Evolutionary conservation across 2,797 vertebrate species (phyloP).

Genomic region (Acestrorhynchus altus): DNA sequence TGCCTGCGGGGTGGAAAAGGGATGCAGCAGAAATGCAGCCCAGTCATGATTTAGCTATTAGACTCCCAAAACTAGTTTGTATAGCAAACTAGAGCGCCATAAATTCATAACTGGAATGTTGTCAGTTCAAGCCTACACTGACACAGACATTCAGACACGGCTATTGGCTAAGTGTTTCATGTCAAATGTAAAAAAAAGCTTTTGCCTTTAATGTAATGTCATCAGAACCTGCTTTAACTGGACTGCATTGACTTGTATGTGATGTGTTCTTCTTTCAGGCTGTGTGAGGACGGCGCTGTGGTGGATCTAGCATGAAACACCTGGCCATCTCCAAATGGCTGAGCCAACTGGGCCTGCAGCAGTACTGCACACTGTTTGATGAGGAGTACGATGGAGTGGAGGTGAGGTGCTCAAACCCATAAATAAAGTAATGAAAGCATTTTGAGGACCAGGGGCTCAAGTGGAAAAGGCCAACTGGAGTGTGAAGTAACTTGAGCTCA

Average conservation of each 20-base stretch:
- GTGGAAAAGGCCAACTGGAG: no score
- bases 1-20: slow-evolving; percentile 18
- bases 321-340: slow-evolving; percentile 82
- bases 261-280: background rate
- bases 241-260: background rate
- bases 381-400: slow-evolving; percentile 80
- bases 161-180: no score
- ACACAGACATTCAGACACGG: background rate
- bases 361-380: slow-evolving; percentile 78
- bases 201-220: no score
- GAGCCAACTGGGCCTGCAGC: slow-evolving; percentile 79
- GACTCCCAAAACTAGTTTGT: slow-evolving; percentile 41
- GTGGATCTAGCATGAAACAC: slow-evolving; percentile 75
- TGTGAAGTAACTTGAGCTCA: no score
- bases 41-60: slow-evolving; percentile 36
- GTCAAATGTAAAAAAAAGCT: no score
- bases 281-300: slow-evolving; percentile 5
- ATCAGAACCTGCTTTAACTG: background rate
- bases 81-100: slow-evolving; percentile 33
- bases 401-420: slow-evolving; percentile 63
- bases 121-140: background rate
- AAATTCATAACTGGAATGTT: slow-evolving; percentile 28
- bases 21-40: slow-evolving; percentile 28
- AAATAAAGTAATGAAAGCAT: no score
- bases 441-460: no score